Evolutionary conservation across 1,140 invertebrate genomes (phyloP).

Genomic region (Tetramorium parvispinum): DNA sequence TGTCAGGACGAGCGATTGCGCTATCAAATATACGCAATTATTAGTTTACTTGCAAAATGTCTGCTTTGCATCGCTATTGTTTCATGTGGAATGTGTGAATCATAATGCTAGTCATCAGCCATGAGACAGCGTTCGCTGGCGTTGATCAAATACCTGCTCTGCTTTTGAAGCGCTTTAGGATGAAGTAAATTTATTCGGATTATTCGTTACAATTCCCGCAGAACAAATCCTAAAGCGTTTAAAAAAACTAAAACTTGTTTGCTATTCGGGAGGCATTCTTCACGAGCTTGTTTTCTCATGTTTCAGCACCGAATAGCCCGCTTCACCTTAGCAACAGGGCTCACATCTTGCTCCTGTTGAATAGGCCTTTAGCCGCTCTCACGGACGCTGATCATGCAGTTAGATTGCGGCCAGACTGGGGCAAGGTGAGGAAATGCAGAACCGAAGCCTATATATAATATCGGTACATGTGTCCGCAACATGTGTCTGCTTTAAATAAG

Average conservation of each 20-base stretch:
- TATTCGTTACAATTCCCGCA: background rate
- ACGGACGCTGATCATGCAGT: constrained; percentile 90
- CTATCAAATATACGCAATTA: background rate
- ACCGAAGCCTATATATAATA: background rate
- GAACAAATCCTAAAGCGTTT: background rate
- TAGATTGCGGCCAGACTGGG: constrained; percentile 89
- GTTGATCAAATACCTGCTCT: background rate
- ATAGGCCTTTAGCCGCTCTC: constrained; percentile 89
- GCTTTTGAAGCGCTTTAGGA: background rate
- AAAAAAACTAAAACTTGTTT: constrained; percentile 24
- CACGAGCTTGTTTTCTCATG: constrained; percentile 65
- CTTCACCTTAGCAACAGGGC: constrained; percentile 90
- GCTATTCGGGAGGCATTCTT: constrained; percentile 43
- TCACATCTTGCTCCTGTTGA: constrained; percentile 88
- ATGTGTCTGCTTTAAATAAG: background rate
- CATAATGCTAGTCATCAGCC: background rate
- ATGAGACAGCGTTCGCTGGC: background rate
- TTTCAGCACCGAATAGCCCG: constrained; percentile 90
- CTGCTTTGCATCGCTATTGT: background rate
- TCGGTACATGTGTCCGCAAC: background rate
- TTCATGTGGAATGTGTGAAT: background rate
- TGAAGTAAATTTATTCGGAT: background rate
- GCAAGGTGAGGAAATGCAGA: constrained; percentile 87
- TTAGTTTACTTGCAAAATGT: background rate
- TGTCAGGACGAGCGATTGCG: background rate